Base-by-base conservation (phyloP, 1,140 invertebrate species). In the Aphelinus certus region DNA sequence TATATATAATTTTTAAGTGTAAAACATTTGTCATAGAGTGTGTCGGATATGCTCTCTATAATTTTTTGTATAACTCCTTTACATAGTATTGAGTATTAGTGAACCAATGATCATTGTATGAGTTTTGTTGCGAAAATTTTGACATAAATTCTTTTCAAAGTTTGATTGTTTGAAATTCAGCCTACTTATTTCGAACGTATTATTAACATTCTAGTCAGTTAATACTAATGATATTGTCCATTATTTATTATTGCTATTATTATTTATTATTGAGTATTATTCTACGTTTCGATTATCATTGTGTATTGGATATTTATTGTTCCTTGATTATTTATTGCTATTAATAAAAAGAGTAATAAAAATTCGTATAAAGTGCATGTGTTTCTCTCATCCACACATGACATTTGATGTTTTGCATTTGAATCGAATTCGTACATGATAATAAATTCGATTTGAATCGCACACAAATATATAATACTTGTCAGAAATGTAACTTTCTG, bases 1-100 rank as follows among this genome's bases (percentile, higher is more conserved):
- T 69, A 60, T 26, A 26, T 69, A 70, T 75, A 65, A 70, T 70
- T 75, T 74, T 69, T 75, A 64, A 75, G 46, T 70, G 61, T 75
- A 58, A 56, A 69, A 58, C 53, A 26, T 69, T 56, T 58, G 48
- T 67, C 64, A 61, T 64, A 69, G 51, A 60, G 67, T 55, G 49
- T 73, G 65, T 61, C 9, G 9, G 61, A 69, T 75, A 74, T 53
- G 58, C 43, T 55, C 58, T 74, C 3, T 64, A 69, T 75, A 42
- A 60, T 64, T 69, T 72, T 57, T 75, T 75, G 49, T 61, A 73
- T 51, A 53, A 51, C 63, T 60, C 56, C 45, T 56, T 68, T 74
- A 68, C 51, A 68, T 62, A 51, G 65, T 48, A 9, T 51, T 66
- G 26, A 49, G 46, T 4, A 49, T 53, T 67, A 56, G 10, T 67